phyloP scores from a whole-genome alignment of 2,888 invertebrate genomes.

The Protophormia terraenovae region DNA sequence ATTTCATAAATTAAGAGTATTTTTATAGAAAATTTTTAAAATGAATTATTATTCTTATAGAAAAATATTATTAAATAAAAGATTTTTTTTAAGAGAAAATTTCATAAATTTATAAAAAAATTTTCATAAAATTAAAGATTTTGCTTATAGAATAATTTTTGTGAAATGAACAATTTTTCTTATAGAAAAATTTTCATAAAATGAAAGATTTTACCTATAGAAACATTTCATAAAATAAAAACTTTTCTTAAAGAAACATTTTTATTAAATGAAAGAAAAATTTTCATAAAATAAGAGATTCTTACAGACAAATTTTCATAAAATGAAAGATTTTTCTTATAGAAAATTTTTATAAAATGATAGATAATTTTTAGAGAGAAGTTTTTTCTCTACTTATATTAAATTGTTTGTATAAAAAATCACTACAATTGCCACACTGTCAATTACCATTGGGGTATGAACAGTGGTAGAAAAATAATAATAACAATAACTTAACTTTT shows the following conservation, averaged over 20 bases:
- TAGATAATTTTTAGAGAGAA: neutral
- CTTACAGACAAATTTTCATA: no score
- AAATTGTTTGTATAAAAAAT: neutral
- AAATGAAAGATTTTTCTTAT: no score
- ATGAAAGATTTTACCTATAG: neutral
- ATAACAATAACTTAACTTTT: conserved; percentile 62
- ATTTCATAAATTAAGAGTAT: neutral
- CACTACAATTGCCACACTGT: neutral
- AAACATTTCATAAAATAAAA: neutral
- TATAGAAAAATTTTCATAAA: neutral
- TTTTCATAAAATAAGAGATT: no score
- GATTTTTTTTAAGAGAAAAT: neutral
- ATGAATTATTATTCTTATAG: no score
- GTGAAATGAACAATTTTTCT: neutral
- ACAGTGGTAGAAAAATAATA: conserved; percentile 5
- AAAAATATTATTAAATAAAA: no score
- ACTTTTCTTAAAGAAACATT: no score
- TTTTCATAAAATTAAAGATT: neutral
- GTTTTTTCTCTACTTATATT: neutral
- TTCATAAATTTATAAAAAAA: neutral
- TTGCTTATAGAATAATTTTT: no score
- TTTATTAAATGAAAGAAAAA: no score
- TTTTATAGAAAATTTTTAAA: no score
- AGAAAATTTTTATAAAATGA: no score
- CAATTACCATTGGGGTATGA: neutral